Evolutionary conservation across 1,140 invertebrate genomes (phyloP), one percentile per base, ranked within the genome.

Genomic region (Fragariocoptes setiger): DNA sequence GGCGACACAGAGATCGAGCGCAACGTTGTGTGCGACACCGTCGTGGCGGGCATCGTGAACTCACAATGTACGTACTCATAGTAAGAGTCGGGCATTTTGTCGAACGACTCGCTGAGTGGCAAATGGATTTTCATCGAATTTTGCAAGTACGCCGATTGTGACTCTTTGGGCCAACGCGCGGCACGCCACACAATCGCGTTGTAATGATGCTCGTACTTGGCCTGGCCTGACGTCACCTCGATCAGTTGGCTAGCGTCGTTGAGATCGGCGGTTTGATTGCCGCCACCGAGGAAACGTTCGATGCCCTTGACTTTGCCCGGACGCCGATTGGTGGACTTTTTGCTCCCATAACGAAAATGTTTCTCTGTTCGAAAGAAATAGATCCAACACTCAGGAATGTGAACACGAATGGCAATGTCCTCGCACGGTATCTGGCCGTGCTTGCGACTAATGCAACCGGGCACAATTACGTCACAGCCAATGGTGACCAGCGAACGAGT

Each of bases 151-250:
- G 86, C 83, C 42, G 82, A 83, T 70, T 94, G 82, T 38, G 85
- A 83, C 61, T 90, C 80, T 59, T 92, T 92, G 25, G 88, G 86
- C 47, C 95, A 65, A 44, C 82, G 64, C 12, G 80, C 71, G 66
- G 95, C 92, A 49, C 92, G 68, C 92, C 92, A 99, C 2, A 97
- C 88, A 44, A 99, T 83, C 41, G 86, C 70, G 38, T 76, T 67
- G 60, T 92, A 86, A 49, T 95, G 79, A 62, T 97, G 85, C 59
- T 99, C 92, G 57, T 99, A 99, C 62, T 99, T 97, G 13, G 92
- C 92, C 55, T 83, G 76, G 0, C 92, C 90, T 1, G 82, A 88
- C 8, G 86, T 88, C 0, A 88, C 83, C 59, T 97, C 90, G 57
- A 99, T 90, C 2, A 97, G 62, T 44, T 79, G 82, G 46, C 80